These are phyloP conservation scores for Penaeus indicus DNA, from an alignment of 1,140 invertebrate species.

Conservation along the genomic window DNA sequence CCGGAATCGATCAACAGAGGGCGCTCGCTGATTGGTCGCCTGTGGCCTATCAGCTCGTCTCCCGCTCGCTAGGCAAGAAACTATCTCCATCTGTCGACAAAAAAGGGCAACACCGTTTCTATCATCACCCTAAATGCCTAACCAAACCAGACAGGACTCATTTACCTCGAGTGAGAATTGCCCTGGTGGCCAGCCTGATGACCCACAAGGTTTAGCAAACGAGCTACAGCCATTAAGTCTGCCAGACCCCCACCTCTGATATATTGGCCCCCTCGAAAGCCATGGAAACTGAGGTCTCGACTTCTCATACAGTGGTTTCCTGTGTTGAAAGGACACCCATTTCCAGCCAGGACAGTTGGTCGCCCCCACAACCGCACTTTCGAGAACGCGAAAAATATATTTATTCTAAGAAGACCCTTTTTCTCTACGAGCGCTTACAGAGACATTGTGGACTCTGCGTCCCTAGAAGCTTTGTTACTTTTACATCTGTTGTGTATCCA, in stretches of 20 bases:
- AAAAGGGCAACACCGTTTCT: slow-evolving; percentile 62
- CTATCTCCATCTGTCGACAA: slow-evolving; percentile 65
- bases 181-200: slow-evolving; percentile 58
- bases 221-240: slow-evolving; percentile 58
- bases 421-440: no score
- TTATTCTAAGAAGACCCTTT: no score
- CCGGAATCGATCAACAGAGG: slow-evolving; percentile 58
- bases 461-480: no score
- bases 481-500: no score
- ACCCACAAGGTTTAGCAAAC: slow-evolving; percentile 57
- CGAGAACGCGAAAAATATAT: not conserved
- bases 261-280: slow-evolving; percentile 44
- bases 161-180: slow-evolving; percentile 63
- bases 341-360: slow-evolving; percentile 41
- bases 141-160: slow-evolving; percentile 63
- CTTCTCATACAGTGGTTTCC: slow-evolving; percentile 51
- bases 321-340: slow-evolving; percentile 43
- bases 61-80: slow-evolving; percentile 55
- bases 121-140: slow-evolving; percentile 65
- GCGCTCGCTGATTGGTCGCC: slow-evolving; percentile 55
- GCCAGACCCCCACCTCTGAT: slow-evolving; percentile 45
- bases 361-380: slow-evolving; percentile 50
- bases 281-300: slow-evolving; percentile 45
- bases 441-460: no score
- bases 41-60: slow-evolving; percentile 60